Base-by-base conservation (phyloP, 1,140 invertebrate species). In the Brachionus rubens region DNA sequence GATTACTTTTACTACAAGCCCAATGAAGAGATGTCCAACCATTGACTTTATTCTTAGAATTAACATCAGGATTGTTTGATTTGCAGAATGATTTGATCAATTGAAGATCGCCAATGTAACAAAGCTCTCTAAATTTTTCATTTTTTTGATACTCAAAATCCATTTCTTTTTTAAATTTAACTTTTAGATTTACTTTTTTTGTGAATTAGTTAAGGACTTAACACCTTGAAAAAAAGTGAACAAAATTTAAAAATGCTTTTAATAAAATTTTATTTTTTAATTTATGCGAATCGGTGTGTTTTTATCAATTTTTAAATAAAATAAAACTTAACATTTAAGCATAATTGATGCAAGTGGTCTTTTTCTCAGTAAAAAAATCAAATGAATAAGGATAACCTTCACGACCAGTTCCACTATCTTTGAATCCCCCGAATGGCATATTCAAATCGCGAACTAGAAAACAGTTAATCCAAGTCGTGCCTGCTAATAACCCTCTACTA, bases 391-490 rank as follows among this genome's bases (percentile, higher is more conserved):
- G 78, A 3, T 83, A 85, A 14, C 87, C 86, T 82, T 89, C 88
- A 16, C 86, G 79, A 16, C 88, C 88, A 9, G 85, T 81, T 1
- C 88, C 88, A 24, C 87, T 88, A 76, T 84, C 80, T 80, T 89
- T 89, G 28, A 82, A 82, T 46, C 88, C 88, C 48, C 88, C 88
- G 80, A 89, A 89, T 3, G 88, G 88, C 87, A 89, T 87, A 76
- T 87, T 86, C 14, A 89, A 80, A 75, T 86, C 85, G 33, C 86
- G 79, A 12, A 88, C 82, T 77, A 89, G 77, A 88, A 88, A 89
- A 79, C 87, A 88, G 77, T 89, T 89, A 19, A 83, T 83, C 88
- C 88, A 89, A 21, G 89, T 88, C 3, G 88, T 89, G 1, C 88
- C 88, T 28, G 85, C 85, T 80, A 87, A 79, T 40, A 88, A 76